These are phyloP conservation scores for Andrena praecox DNA, from an alignment of 2,888 invertebrate genomes.

Conservation along the genomic window DNA sequence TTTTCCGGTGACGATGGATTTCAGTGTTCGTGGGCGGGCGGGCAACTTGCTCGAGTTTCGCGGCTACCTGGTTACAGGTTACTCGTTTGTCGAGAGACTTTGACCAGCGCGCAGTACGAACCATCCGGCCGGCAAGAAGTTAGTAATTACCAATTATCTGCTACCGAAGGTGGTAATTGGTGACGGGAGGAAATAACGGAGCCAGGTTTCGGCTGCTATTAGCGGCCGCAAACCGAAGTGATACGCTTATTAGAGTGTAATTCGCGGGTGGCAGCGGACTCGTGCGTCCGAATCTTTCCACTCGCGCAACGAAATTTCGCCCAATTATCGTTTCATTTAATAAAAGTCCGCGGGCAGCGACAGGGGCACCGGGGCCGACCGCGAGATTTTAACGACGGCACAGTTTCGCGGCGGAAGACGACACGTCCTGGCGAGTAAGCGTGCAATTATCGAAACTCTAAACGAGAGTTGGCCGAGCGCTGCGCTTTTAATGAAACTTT, in stretches of 20 bases:
- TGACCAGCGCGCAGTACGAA: conserved; percentile 65
- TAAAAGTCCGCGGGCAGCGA: conserved; percentile 29
- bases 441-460: conserved; percentile 56
- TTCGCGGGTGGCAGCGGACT: conserved; percentile 30
- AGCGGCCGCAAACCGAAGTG: conserved; percentile 32
- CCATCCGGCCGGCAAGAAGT: conserved; percentile 66
- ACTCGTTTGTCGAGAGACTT: conserved; percentile 71
- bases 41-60: conserved; percentile 55
- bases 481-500: conserved; percentile 57
- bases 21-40: conserved; percentile 19
- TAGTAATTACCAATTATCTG: conserved; percentile 72
- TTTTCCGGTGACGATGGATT: background rate
- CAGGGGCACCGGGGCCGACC: background rate
- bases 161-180: conserved; percentile 66
- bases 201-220: conserved; percentile 58
- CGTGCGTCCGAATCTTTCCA: background rate
- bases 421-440: conserved; percentile 32
- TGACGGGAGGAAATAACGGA: conserved; percentile 31
- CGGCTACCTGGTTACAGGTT: conserved; percentile 65
- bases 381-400: conserved; percentile 4
- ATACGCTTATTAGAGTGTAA: conserved; percentile 63
- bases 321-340: conserved; percentile 57
- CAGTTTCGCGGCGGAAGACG: conserved; percentile 43
- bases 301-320: conserved; percentile 35
- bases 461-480: conserved; percentile 53